Conservation (phyloP, 2,113 vertebrate species). For the Neotragus moschatus region DNA sequence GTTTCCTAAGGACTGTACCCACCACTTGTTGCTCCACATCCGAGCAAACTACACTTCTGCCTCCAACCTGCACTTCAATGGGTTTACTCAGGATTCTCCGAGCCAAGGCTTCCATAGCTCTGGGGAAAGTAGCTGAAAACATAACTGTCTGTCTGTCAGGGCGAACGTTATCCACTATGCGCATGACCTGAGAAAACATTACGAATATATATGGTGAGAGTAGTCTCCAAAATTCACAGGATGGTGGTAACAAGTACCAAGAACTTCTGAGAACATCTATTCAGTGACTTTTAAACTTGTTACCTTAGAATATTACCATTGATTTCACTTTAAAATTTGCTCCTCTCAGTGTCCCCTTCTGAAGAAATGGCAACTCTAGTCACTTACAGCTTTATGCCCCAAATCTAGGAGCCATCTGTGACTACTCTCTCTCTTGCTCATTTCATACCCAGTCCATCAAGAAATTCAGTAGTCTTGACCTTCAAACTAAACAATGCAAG, state of each 20-base stretch:
- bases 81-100: slow-evolving; percentile 94
- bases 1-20: slow-evolving; percentile 54
- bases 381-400: not conserved
- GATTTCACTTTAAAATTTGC: not conserved
- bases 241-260: not conserved
- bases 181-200: slow-evolving; percentile 90
- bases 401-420: not conserved
- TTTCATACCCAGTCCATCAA: not conserved
- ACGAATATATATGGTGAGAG: not conserved
- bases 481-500: not conserved
- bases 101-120: slow-evolving; percentile 98
- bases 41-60: slow-evolving; percentile 96
- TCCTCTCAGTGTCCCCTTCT: not conserved
- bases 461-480: not conserved
- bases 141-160: slow-evolving; percentile 99
- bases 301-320: not conserved
- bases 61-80: slow-evolving; percentile 96
- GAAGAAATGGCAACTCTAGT: not conserved
- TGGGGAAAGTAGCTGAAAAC: slow-evolving; percentile 98
- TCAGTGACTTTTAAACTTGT: not conserved
- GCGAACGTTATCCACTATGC: slow-evolving; percentile 96
- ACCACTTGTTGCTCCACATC: slow-evolving; percentile 98
- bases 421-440: not conserved
- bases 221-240: not conserved
- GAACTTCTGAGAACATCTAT: not conserved